Base-by-base conservation (phyloP, 2,888 invertebrate genomes). In the Meteorus colon region DNA sequence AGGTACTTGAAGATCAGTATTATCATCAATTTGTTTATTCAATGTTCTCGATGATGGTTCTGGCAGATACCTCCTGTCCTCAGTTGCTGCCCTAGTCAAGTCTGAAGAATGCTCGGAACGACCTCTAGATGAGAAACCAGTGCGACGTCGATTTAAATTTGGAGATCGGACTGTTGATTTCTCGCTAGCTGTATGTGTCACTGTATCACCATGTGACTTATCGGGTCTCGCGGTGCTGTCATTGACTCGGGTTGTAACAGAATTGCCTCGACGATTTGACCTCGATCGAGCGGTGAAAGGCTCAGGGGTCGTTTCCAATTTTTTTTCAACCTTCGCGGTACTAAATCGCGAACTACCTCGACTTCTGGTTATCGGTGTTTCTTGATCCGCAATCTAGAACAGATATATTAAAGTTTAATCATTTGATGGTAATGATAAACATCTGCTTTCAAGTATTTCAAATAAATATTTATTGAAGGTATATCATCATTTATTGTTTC, bases 271-370 rank as follows among this genome's bases (percentile, higher is more conserved):
- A 67, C 80, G 81, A 41, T 45, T 74, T 14, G 79, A 70, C 69
- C 77, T 82, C 12, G 79, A 55, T 27, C 83, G 73, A 34, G 79
- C 62, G 51, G 79, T 34, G 48, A 76, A 77, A 73, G 81, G 74
- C 41, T 51, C 70, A 14, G 79, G 45, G 63, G 63, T 76, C n/a
- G 79, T 80, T 19, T 84, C 80, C 34, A 72, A 48, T 70, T 77
- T 81, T 76, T 84, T 82, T 8, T 66, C 77, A 60, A 79, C 80
- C 79, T 84, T 84, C 27, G 80, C 55, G 0, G 19, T 66, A 67
- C 82, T 84, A 74, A 84, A 88, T 72, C 84, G 85, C n/a, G 82
- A 79, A 60, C 75, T 79, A 31, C 86, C 85, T 10, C 87, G 85
- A 77, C 80, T 78, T 6, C 82, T 79, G 73, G 79, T 75, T 66